Base-by-base conservation (phyloP, 2,113 vertebrate genomes). In the Scomber colias region DNA sequence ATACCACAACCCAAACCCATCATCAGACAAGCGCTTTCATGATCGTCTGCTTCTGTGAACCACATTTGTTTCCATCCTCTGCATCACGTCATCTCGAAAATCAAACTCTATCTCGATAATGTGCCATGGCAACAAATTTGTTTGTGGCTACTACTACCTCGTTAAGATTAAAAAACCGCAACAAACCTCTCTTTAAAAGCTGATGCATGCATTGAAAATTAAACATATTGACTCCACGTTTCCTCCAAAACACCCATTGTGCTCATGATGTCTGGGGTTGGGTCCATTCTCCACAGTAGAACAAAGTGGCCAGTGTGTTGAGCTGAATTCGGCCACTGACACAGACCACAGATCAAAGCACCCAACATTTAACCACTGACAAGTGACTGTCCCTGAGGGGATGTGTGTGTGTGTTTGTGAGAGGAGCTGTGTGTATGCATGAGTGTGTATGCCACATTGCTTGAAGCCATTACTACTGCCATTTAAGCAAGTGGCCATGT, bases 241-340 rank as follows among this genome's bases (percentile, higher is more conserved):
- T 1, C n/a, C 30, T 59, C 45, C 56, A 67, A 57, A 65, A 46
- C 46, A 24, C 21, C 57, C 11, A 24, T 31, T 80, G 57, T 75
- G 71, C 14, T 46, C 59, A 15, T 24, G 30, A 31, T 71, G 75
- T 61, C 66, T 62, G 77, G 17, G 13, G 35, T 35, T 63, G 11
- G 13, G 44, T 69, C 71, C 69, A 7, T 77, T 89, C 60, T 71
- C 6, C 9, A 63, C 54, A 24, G 21, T 30, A 11, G 51, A 71
- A 88, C 87, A 92, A 81, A 84, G 75, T 59, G 11, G 27, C 60
- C 80, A 81, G 75, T 90, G 86, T 89, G 79, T 21, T 51, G 56
- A 64, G 55, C 15, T 40, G 51, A 85, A 48, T 60, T 35, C 46
- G 59, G 60, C 40, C 46, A 48, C 57, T 80, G 78, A 81, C 30